Conservation (phyloP, 2,888 invertebrate genomes). For the Dicyrtomina minuta region DNA sequence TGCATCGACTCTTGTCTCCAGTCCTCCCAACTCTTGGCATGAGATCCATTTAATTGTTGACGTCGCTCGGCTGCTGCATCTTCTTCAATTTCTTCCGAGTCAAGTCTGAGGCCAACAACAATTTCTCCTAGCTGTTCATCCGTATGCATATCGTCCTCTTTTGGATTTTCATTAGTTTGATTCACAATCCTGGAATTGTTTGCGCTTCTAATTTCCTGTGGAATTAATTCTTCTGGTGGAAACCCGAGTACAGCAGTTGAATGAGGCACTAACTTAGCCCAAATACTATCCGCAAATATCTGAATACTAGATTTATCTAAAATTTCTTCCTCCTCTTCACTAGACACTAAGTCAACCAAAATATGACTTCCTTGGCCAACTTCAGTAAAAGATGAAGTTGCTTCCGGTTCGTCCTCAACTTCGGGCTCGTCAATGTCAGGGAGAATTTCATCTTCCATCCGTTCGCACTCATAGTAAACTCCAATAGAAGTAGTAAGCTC, state of each 20-base stretch:
- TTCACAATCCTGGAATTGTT: too few relatives aligned
- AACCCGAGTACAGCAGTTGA: slow-evolving; percentile 32
- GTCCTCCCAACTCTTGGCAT: slow-evolving; percentile 41
- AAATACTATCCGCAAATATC: slow-evolving; percentile 31
- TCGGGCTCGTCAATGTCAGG: slow-evolving; percentile 7
- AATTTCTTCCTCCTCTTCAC: slow-evolving; percentile 41
- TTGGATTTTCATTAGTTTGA: too few relatives aligned
- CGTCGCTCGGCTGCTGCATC: background rate
- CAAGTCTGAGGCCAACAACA: slow-evolving; percentile 23
- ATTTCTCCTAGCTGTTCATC: slow-evolving; percentile 27
- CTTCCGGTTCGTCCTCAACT: background rate
- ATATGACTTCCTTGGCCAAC: background rate
- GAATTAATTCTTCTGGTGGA: slow-evolving; percentile 43
- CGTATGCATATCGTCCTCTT: background rate
- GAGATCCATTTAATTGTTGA: background rate
- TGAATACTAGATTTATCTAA: slow-evolving; percentile 24
- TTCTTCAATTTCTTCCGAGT: background rate
- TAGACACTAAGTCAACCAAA: slow-evolving; percentile 32
- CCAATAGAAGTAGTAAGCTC: slow-evolving; percentile 30
- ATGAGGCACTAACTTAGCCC: slow-evolving; percentile 44
- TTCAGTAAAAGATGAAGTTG: background rate
- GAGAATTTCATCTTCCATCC: slow-evolving; percentile 23
- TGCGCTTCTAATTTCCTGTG: too few relatives aligned
- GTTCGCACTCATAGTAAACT: background rate
- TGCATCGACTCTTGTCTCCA: slow-evolving; percentile 40